Base-by-base conservation (phyloP, 2,797 vertebrate genomes). In the Phataginus tetradactyla region DNA sequence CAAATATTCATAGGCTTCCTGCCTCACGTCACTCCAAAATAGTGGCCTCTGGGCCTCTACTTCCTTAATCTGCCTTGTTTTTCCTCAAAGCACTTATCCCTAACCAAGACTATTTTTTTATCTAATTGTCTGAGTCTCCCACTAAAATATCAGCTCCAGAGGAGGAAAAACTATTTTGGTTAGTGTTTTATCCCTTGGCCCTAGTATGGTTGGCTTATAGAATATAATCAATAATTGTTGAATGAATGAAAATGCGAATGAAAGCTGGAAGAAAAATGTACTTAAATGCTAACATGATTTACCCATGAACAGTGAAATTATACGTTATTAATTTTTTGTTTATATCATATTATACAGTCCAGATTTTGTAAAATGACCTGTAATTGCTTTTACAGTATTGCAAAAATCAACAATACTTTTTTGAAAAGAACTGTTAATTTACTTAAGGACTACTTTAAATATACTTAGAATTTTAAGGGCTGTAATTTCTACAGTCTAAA, bases 401-500 rank as follows among this genome's bases (percentile, higher is more conserved):
- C 63, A 90, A 90, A 91, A 95, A 63, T 55, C 64, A 86, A 72
- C 27, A 91, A 45, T 45, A 45, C 7, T 29, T 93, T 87, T 85
- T 49, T 37, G 5, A 66, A 92, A 96, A 78, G 14, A 92, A 78
- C 59, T 17, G 21, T 91, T 88, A 91, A 86, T 57, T 88, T 51
- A 72, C 42, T 74, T 88, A 84, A 86, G 17, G 10, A 4, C 88
- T 68, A 61, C 37, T 91, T 93, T 93, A 94, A 96, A 85, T 78
- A 71, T 23, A 66, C n/a, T 81, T 96, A 75, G 45, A 93, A 17
- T 79, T 94, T 91, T 95, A 97, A 94, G 89, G 63, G 83, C 37
- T 91, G 1, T 66, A 90, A 88, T 9, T 84, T 74, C 86, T 63
- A 96, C 4, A 91, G 49, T 71, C 32, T 42, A 92, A 96, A 93